These are phyloP conservation scores for Mesitornis unicolor DNA, from an alignment of 2,113 vertebrate species.

Conservation along the genomic window DNA sequence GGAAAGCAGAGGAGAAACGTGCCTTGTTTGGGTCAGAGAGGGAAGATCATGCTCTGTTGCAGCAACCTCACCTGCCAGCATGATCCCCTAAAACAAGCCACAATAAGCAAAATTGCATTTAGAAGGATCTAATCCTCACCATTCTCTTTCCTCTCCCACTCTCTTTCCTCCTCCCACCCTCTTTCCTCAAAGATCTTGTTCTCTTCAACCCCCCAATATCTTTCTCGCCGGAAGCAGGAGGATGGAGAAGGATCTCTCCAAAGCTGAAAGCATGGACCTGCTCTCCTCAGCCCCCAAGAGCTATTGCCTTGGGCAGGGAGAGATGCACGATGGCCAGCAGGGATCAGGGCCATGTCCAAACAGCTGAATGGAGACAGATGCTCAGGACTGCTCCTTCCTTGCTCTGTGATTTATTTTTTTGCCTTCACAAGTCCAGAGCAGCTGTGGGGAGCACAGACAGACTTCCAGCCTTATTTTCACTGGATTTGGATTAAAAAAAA, in stretches of 20 bases:
- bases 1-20: not conserved
- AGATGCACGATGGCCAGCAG: not conserved
- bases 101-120: not conserved
- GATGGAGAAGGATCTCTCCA: not conserved
- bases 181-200: not conserved
- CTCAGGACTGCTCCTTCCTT: not conserved
- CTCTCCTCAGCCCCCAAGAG: not conserved
- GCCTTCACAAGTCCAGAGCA: not conserved
- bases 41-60: not conserved
- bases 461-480: not conserved
- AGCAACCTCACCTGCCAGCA: not conserved
- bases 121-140: not conserved
- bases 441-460: not conserved
- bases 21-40: not conserved
- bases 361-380: not conserved
- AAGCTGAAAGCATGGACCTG: not conserved
- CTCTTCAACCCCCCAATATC: fast-evolving
- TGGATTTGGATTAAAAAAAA: not conserved
- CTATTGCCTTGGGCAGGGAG: not conserved
- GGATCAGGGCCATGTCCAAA: not conserved
- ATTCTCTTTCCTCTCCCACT: not conserved
- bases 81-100: fast-evolving
- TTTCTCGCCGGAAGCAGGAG: not conserved
- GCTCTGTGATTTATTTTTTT: not conserved
- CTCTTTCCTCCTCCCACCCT: not conserved